Percentiles rank a stretch among this genome's conserved stretches.
Conservation (phyloP, 2,888 invertebrate species). For the Melieria picta region DNA sequence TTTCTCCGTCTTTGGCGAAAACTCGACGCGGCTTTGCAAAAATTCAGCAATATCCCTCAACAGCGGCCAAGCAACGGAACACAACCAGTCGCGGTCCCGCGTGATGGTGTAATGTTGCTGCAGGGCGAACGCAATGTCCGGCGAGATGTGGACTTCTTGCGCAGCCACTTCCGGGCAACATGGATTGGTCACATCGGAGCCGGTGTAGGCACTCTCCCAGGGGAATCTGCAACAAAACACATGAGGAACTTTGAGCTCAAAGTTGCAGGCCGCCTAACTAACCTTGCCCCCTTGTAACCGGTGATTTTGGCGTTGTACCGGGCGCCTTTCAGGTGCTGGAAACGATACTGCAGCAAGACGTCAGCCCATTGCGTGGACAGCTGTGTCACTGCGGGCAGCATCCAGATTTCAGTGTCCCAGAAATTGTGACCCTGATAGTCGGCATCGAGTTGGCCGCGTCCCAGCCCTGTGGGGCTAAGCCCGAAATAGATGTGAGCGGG, state of each 20-base stretch:
- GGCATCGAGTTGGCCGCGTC: constrained; percentile 61
- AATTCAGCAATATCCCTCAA: constrained; percentile 71
- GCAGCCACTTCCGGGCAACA: constrained; percentile 70
- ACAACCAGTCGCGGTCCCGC: constrained; percentile 54
- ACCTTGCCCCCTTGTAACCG: constrained; percentile 71
- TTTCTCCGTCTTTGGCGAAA: constrained; percentile 67
- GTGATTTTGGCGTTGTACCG: constrained; percentile 67
- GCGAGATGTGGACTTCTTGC: constrained; percentile 71
- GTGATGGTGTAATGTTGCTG: constrained; percentile 55
- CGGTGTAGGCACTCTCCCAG: constrained; percentile 74
- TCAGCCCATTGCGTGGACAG: constrained; percentile 68
- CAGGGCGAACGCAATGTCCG: constrained; percentile 70
- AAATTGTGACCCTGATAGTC: constrained; percentile 71
- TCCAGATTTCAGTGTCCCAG: constrained; percentile 75
- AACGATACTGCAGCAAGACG: constrained; percentile 69
- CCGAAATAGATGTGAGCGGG: constrained; percentile 68
- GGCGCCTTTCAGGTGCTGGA: constrained; percentile 68
- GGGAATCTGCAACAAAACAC: constrained; percentile 66
- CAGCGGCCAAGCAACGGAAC: constrained; percentile 69
- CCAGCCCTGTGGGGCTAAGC: constrained; percentile 71
- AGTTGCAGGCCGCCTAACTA: constrained; percentile 3
- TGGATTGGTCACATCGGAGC: constrained; percentile 71
- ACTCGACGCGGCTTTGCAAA: constrained; percentile 69
- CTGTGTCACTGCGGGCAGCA: constrained; percentile 70
- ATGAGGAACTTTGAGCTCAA: background rate